Conservation (phyloP, 2,888 invertebrate genomes). For the Hydraecia micacea region DNA sequence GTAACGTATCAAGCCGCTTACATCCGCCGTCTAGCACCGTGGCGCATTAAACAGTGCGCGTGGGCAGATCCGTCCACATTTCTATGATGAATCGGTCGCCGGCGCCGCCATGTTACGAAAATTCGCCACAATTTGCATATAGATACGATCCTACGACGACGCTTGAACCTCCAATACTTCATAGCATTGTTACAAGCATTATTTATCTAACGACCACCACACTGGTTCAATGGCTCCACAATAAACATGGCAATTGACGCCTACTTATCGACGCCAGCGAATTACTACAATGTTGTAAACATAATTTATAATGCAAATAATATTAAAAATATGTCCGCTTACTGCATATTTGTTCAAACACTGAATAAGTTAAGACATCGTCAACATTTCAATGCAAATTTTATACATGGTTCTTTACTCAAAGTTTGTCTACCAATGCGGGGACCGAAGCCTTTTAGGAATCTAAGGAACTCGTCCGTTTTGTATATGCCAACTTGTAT, state of each 20-base stretch:
- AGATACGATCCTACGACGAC: conserved; percentile 81
- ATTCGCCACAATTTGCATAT: conserved; percentile 86
- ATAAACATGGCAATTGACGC: conserved; percentile 73
- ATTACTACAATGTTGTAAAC: conserved; percentile 71
- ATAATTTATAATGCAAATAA: conserved; percentile 69
- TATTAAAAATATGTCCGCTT: conserved; percentile 66
- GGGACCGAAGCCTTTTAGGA: conserved; percentile 52
- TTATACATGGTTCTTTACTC: conserved; percentile 68
- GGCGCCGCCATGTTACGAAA: conserved; percentile 85
- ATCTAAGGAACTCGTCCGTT: conserved; percentile 60
- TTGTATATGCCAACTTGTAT: conserved; percentile 51
- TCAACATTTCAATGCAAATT: conserved; percentile 69
- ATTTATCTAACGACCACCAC: conserved; percentile 79
- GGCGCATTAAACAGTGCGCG: conserved; percentile 82
- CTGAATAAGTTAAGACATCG: conserved; percentile 68
- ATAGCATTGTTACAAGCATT: conserved; percentile 79
- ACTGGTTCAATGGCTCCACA: conserved; percentile 66
- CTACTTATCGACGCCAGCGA: conserved; percentile 69
- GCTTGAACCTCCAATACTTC: conserved; percentile 70
- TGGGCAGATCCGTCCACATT: conserved; percentile 88
- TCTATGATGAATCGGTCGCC: conserved; percentile 88
- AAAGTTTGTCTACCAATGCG: conserved; percentile 61
- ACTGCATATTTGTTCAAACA: conserved; percentile 60
- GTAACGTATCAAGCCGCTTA: conserved; percentile 69
- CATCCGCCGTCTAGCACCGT: conserved; percentile 70